Evolutionary conservation across 2,113 vertebrate genomes (phyloP).

Genomic region (Piprites chloris): DNA sequence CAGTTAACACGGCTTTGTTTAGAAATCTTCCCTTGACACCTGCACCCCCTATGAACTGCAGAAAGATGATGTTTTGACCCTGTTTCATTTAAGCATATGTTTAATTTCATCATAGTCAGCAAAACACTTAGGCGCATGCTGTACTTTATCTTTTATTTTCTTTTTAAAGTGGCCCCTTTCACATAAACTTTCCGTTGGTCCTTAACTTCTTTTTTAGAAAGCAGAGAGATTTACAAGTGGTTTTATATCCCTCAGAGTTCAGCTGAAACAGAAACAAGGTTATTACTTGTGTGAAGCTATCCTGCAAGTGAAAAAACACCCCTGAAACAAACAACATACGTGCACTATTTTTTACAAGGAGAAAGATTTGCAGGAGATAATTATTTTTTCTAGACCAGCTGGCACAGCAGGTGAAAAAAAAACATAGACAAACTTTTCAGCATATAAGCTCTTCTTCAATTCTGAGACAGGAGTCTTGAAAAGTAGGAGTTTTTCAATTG

Average conservation of each 20-base stretch:
- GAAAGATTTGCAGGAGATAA: neutral
- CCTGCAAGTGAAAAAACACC: neutral
- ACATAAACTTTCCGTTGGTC: neutral
- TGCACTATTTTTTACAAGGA: neutral
- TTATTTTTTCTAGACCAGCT: neutral
- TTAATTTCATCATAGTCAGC: neutral
- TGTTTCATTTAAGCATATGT: neutral
- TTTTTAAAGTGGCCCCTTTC: neutral
- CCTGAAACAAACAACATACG: neutral
- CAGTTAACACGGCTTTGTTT: neutral
- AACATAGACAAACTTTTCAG: neutral
- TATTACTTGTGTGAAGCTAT: neutral
- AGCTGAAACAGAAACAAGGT: neutral
- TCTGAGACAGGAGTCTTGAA: neutral
- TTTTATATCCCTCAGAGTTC: neutral
- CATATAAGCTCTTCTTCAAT: neutral
- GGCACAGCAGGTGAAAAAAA: neutral
- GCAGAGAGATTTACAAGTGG: neutral
- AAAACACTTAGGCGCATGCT: neutral
- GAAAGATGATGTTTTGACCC: neutral
- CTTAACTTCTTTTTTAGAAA: neutral
- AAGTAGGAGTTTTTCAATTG: neutral
- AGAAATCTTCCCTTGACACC: neutral
- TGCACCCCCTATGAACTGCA: neutral
- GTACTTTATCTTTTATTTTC: neutral